phyloP scores from a whole-genome alignment of 2,888 invertebrate species.

The Taenaris catops region DNA sequence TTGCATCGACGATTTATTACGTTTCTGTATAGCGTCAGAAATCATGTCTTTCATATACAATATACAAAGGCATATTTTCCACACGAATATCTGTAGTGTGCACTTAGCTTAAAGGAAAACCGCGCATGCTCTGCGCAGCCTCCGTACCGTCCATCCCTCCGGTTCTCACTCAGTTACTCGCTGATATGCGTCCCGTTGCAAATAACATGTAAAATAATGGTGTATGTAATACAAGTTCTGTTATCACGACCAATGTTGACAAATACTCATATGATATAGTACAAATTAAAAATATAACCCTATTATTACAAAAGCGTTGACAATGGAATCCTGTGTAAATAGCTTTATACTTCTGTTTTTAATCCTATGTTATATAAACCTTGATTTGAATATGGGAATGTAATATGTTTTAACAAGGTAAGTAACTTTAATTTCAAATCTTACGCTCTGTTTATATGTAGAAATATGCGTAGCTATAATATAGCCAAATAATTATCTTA shows the following conservation, averaged over 20 bases:
- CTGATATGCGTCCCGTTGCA: constrained; percentile 5
- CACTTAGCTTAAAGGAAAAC: constrained; percentile 7
- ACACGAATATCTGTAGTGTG: background rate
- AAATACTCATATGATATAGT: constrained; percentile 1
- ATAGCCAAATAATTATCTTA: no score
- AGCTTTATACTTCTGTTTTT: background rate
- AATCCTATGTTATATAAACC: constrained; percentile 14
- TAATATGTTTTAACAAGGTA: constrained; percentile 13
- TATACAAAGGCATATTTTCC: background rate
- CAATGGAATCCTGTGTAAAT: background rate
- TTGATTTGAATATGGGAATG: constrained; percentile 12
- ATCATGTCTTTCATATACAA: no score
- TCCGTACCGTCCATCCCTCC: constrained; percentile 36
- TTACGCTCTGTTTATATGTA: no score
- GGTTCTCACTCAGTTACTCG: constrained; percentile 12
- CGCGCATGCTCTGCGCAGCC: constrained; percentile 57
- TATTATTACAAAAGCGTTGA: background rate
- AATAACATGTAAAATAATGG: constrained; percentile 3
- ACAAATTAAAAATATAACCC: background rate
- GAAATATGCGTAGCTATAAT: no score
- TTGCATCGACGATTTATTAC: no score
- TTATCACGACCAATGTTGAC: constrained; percentile 7
- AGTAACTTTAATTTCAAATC: no score
- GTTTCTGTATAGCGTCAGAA: no score
- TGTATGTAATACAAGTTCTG: background rate